Percentiles rank a stretch among this genome's conserved stretches.
These are phyloP conservation scores for Cheilosia pagana DNA, from an alignment of 2,888 invertebrate species.

Conservation along the genomic window DNA sequence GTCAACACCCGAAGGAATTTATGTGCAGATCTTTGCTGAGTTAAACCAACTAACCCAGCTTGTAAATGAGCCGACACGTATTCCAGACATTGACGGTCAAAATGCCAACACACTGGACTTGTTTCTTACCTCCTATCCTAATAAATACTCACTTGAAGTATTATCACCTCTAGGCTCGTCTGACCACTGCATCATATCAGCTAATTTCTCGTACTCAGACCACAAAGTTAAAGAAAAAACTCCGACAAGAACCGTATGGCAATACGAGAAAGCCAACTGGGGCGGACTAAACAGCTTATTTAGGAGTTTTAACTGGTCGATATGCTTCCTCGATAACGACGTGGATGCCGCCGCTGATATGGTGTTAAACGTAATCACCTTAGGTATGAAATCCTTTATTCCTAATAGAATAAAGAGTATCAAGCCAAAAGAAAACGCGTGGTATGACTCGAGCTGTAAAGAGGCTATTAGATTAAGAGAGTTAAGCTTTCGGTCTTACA, in stretches of 20 bases:
- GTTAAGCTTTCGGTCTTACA: too few species aligned
- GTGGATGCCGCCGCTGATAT: not conserved
- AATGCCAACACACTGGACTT: not conserved
- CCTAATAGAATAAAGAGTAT: conserved; percentile 6
- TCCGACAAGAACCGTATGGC: conserved; percentile 12
- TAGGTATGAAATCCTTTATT: conserved; percentile 1
- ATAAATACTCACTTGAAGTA: not conserved
- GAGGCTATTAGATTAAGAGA: too few species aligned
- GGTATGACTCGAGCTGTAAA: too few species aligned
- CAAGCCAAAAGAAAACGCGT: conserved; percentile 19
- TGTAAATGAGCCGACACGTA: too few species aligned
- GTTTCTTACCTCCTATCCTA: not conserved
- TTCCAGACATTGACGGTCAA: not conserved
- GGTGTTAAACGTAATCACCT: too few species aligned
- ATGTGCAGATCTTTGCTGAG: too few species aligned
- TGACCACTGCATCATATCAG: too few species aligned
- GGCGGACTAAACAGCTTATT: too few species aligned
- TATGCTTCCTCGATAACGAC: too few species aligned
- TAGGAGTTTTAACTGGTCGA: too few species aligned
- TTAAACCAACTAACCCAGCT: too few species aligned
- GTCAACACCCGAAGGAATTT: too few species aligned
- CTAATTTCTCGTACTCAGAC: conserved; percentile 6
- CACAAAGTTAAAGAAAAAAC: conserved; percentile 10
- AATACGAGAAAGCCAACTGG: conserved; percentile 10
- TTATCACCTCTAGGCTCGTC: not conserved